Evolutionary conservation across 2,888 invertebrate genomes (phyloP).

Genomic region (Archaeoteleia sp.): DNA sequence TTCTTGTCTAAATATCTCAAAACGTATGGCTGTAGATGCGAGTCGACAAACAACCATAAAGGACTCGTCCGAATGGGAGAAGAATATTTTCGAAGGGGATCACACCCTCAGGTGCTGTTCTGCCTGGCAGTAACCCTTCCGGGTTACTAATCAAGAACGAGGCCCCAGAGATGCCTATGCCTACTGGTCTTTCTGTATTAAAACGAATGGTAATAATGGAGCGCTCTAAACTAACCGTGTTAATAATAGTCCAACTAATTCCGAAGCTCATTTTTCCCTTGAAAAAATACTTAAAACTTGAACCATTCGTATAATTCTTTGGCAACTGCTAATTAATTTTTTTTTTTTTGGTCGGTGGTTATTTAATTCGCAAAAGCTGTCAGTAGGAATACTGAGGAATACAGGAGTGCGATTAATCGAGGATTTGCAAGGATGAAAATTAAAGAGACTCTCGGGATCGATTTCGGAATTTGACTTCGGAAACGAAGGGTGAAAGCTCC

Average conservation of each 20-base stretch:
- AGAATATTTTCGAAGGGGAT: slow-evolving; percentile 46
- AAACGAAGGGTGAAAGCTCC: slow-evolving; percentile 47
- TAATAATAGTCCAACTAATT: slow-evolving; percentile 54
- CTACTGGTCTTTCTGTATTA: slow-evolving; percentile 62
- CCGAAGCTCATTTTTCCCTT: slow-evolving; percentile 24
- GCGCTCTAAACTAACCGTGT: slow-evolving; percentile 66
- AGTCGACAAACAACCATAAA: slow-evolving; percentile 61
- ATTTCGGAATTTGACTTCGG: slow-evolving; percentile 63
- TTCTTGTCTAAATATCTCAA: no score
- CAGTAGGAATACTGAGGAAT: no score
- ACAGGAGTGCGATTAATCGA: slow-evolving; percentile 44
- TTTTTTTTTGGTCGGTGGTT: no score
- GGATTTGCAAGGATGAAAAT: slow-evolving; percentile 48
- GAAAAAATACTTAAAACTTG: background rate
- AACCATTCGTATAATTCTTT: no score
- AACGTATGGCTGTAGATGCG: slow-evolving; percentile 29
- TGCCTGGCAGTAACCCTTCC: slow-evolving; percentile 70
- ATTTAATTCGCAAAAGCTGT: slow-evolving; percentile 3
- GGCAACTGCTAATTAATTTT: no score
- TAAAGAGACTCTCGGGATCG: slow-evolving; percentile 59
- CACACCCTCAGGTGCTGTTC: slow-evolving; percentile 73
- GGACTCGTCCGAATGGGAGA: slow-evolving; percentile 48
- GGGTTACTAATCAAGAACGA: slow-evolving; percentile 73
- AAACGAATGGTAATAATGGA: slow-evolving; percentile 72
- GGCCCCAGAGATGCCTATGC: slow-evolving; percentile 69